phyloP scores from a whole-genome alignment of 1,140 invertebrate genomes.

The silkworm (Bombyx mori) region DNA sequence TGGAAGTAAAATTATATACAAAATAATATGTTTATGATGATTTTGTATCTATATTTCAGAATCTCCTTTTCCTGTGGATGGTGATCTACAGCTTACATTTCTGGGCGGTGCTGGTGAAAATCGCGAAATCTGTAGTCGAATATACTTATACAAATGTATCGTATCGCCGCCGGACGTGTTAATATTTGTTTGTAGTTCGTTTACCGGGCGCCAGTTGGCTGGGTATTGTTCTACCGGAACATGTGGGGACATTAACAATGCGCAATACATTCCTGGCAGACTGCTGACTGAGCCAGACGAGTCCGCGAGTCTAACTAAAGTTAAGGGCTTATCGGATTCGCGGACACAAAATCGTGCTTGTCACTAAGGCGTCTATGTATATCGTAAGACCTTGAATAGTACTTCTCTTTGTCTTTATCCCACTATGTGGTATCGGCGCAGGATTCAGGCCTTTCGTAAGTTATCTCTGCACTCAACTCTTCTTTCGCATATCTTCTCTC shows the following conservation, averaged over 20 bases:
- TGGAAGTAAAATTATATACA: too few species aligned
- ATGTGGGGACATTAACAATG: constrained; percentile 12
- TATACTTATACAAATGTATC: constrained; percentile 24
- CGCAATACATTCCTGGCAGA: constrained; percentile 37
- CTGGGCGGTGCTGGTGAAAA: constrained; percentile 38
- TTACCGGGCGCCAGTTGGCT: constrained; percentile 37
- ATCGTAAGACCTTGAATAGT: too few species aligned
- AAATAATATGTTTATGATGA: too few species aligned
- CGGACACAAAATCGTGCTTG: too few species aligned
- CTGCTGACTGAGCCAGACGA: constrained; percentile 34
- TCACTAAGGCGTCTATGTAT: too few species aligned
- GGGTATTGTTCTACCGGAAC: constrained; percentile 36
- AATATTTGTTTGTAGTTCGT: constrained; percentile 47
- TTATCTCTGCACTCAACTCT: too few species aligned
- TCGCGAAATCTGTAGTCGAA: constrained; percentile 40
- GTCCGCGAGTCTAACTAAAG: background rate
- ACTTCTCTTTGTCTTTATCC: too few species aligned
- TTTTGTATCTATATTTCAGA: constrained; percentile 25
- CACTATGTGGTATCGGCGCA: too few species aligned
- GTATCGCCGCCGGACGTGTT: constrained; percentile 28
- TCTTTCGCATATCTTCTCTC: too few species aligned
- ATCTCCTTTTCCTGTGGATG: constrained; percentile 57
- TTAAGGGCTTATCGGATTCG: too few species aligned
- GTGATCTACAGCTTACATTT: constrained; percentile 57
- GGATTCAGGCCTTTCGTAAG: too few species aligned